These are phyloP conservation scores for Pseudoatta argentina DNA, from an alignment of 1,140 invertebrate species.

Conservation along the genomic window DNA sequence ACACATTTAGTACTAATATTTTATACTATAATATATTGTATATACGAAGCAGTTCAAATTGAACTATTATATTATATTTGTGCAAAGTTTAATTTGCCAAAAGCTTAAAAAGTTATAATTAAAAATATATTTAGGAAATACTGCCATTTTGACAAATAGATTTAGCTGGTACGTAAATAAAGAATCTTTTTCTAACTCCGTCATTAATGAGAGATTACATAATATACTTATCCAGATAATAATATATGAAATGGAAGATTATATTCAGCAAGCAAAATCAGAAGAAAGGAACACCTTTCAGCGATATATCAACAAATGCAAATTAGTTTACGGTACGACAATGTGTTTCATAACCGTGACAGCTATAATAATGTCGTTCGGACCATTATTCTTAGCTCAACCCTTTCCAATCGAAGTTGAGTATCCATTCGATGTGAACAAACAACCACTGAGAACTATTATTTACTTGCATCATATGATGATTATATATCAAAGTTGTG, in stretches of 20 bases:
- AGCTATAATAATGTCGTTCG: slow-evolving; percentile 51
- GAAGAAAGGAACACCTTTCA: slow-evolving; percentile 57
- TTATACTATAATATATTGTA: background rate
- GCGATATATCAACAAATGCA: slow-evolving; percentile 60
- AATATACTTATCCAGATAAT: slow-evolving; percentile 44
- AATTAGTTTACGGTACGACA: slow-evolving; percentile 54
- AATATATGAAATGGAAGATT: slow-evolving; percentile 69
- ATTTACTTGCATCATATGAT: slow-evolving; percentile 74
- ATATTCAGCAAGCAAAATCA: slow-evolving; percentile 51
- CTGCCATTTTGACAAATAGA: background rate
- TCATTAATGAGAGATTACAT: background rate
- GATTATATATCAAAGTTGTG: slow-evolving; percentile 58
- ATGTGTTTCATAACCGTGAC: slow-evolving; percentile 58
- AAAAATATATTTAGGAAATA: background rate
- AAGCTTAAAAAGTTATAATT: background rate
- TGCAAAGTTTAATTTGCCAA: background rate
- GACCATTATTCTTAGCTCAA: slow-evolving; percentile 64
- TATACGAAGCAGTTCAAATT: background rate
- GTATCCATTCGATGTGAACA: slow-evolving; percentile 76
- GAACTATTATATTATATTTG: background rate
- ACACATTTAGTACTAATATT: background rate
- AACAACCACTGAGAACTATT: slow-evolving; percentile 62
- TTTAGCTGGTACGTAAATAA: background rate
- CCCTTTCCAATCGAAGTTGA: slow-evolving; percentile 68
- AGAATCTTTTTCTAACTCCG: background rate